Evolutionary conservation across 2,113 vertebrate species (phyloP), one percentile per base, ranked within the genome.

Genomic region (Pundamilia nyererei): DNA sequence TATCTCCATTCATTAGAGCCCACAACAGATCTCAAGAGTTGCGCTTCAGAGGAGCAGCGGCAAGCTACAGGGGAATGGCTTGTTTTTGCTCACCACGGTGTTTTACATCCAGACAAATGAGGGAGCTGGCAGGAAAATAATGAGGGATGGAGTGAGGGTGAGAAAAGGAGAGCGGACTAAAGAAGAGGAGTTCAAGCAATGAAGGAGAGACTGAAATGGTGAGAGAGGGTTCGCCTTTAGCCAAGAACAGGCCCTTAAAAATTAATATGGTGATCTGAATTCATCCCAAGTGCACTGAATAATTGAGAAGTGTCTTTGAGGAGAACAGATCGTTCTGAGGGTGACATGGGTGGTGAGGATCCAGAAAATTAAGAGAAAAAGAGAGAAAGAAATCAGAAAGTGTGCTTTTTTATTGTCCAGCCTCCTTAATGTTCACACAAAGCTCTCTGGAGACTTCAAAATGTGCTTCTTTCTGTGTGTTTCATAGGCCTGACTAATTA

Each of bases 221-320:
- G 84, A 87, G 82, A 90, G 87, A 86, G 83, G 83, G 87, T 91
- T 77, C 79, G 92, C 92, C 87, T 91, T 94, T 81, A 89, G 91
- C 92, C 88, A 87, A 91, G 91, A 94, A 90, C 89, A 82, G 75
- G 86, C 89, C 88, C 90, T 96, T 94, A 96, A 96, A 96, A 95
- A 95, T 95, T 93, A 90, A 96, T 96, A 93, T 86, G 91, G 87
- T 88, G 86, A 94, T 94, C 92, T 88, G 93, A 95, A 95, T 95
- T 95, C 94, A 95, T 96, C 92, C 91, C 85, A 75, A 89, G 93
- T 80, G 89, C 86, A 51, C 82, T 96, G 93, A 96, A 96, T 96
- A 94, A 96, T 96, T 96, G 88, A 97, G 92, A 90, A 77, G 87
- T 77, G 83, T 84, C 81, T 91, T 90, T 89, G 88, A 94, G 91